These are phyloP conservation scores for Pelodytes ibericus DNA, from an alignment of 2,797 vertebrate genomes.

Conservation along the genomic window DNA sequence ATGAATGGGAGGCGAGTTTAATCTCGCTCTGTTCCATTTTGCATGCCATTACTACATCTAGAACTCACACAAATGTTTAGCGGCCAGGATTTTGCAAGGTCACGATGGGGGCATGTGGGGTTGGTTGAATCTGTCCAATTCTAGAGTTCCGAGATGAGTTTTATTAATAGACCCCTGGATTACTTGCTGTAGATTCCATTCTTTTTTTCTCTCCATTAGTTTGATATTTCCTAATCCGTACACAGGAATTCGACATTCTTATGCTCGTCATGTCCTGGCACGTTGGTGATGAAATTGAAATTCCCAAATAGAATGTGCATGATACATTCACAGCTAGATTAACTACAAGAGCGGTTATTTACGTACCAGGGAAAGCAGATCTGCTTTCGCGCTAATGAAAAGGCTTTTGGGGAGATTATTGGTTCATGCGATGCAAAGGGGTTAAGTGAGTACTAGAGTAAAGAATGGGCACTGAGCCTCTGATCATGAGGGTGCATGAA, in stretches of 20 bases:
- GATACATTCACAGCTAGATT: slow-evolving; percentile 13
- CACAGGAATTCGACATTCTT: background rate
- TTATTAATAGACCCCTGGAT: no score
- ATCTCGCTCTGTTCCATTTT: no score
- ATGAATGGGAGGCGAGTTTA: no score
- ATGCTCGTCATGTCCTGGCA: background rate
- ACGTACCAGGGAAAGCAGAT: background rate
- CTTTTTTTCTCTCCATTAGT: background rate
- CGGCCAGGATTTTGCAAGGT: no score
- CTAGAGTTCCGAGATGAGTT: no score
- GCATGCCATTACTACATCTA: no score
- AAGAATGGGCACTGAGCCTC: background rate
- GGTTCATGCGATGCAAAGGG: background rate
- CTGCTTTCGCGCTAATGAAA: background rate
- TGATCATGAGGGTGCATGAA: slow-evolving; percentile 33
- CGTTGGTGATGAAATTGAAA: background rate
- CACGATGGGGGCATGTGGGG: no score
- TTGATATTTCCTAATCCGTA: background rate
- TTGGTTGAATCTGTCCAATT: no score
- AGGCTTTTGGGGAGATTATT: background rate
- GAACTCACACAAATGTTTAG: no score
- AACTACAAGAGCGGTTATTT: slow-evolving; percentile 10
- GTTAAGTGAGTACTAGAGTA: slow-evolving; percentile 18
- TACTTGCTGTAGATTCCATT: no score
- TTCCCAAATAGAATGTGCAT: slow-evolving; percentile 3